Percentiles rank a stretch among this genome's conserved stretches.
Conservation (phyloP, 2,888 invertebrate species). For the Yponomeuta cagnagella region DNA sequence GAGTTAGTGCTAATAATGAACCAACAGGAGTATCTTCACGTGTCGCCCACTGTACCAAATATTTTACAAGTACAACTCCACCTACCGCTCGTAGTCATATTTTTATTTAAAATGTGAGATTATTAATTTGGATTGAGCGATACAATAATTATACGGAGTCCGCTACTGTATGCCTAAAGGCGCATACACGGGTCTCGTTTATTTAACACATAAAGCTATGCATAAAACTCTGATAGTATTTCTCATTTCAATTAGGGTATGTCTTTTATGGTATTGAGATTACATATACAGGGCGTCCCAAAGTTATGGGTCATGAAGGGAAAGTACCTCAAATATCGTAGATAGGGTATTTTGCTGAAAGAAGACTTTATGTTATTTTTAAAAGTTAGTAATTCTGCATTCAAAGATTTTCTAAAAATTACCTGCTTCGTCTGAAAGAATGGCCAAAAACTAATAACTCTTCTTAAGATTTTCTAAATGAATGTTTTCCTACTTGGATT, state of each 20-base stretch:
- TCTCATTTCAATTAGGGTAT: not conserved
- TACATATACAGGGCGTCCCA: not conserved
- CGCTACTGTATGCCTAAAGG: constrained; percentile 21
- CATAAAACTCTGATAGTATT: not conserved
- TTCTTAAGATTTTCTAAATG: too few species aligned
- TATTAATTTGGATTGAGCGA: constrained; percentile 1
- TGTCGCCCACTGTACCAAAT: not conserved
- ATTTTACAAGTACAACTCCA: constrained; percentile 3
- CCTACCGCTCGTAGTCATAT: not conserved
- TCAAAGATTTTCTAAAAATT: too few species aligned
- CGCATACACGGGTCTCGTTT: not conserved
- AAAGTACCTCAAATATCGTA: too few species aligned
- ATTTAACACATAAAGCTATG: not conserved
- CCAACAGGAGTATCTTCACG: too few species aligned
- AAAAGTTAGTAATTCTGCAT: too few species aligned
- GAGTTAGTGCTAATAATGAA: too few species aligned
- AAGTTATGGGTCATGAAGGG: too few species aligned
- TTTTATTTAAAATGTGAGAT: constrained; percentile 5
- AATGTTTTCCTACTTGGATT: too few species aligned
- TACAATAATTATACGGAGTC: constrained; percentile 11
- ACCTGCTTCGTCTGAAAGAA: too few species aligned
- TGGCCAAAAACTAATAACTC: too few species aligned
- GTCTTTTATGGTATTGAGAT: not conserved
- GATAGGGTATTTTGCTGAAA: too few species aligned
- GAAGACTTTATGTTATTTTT: too few species aligned